phyloP scores from a whole-genome alignment of 2,888 invertebrate species.

The Catocala sponsa region DNA sequence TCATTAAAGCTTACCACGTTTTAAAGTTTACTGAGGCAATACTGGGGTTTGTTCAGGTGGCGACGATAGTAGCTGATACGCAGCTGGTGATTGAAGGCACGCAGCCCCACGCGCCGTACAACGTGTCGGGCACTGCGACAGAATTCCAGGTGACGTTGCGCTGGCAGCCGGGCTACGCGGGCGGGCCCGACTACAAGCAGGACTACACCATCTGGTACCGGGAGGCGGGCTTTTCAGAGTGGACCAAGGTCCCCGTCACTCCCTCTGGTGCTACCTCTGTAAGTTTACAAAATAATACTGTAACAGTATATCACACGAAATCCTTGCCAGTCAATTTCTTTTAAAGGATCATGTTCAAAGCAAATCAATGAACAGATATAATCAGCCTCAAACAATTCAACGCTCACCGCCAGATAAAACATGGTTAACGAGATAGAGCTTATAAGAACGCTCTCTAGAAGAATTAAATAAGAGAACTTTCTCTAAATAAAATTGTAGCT shows the following conservation, averaged over 20 bases:
- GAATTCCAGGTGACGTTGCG: constrained; percentile 96
- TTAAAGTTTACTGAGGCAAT: no score
- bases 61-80: constrained; percentile 96
- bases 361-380: no score
- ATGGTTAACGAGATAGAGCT: no score
- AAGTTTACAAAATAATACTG: constrained; percentile 41
- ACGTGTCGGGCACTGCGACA: constrained; percentile 95
- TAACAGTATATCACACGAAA: no score
- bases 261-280: constrained; percentile 95
- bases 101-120: constrained; percentile 98
- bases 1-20: no score
- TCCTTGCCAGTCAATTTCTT: no score
- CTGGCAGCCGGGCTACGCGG: constrained; percentile 98
- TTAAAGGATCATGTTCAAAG: no score
- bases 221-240: constrained; percentile 95
- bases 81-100: constrained; percentile 97
- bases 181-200: constrained; percentile 97
- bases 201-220: constrained; percentile 98
- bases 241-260: constrained; percentile 97
- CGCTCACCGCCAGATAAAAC: no score
- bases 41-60: constrained; percentile 86
- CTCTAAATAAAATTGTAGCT: no score
- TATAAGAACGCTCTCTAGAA: no score
- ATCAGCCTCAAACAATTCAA: no score
- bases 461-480: no score